phyloP scores from a whole-genome alignment of 1,140 invertebrate species.

The Bicyclus anynana region DNA sequence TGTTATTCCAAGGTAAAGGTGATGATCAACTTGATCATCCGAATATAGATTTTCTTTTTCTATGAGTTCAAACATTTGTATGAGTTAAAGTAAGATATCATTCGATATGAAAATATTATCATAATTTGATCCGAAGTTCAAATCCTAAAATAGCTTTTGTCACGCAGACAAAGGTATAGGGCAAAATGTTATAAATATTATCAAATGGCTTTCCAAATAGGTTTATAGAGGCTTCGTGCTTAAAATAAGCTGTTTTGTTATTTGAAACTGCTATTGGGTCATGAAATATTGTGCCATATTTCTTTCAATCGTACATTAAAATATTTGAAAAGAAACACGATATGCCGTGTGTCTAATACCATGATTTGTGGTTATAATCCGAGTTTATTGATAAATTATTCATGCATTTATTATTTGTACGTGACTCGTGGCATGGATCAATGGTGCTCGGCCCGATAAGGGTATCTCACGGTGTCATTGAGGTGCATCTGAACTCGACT shows the following conservation, averaged over 20 bases:
- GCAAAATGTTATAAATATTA: neutral
- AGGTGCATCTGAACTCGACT: neutral
- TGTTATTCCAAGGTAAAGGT: no score
- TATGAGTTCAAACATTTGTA: no score
- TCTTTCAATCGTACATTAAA: conserved; percentile 2
- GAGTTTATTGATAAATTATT: conserved; percentile 11
- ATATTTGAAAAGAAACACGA: conserved; percentile 13
- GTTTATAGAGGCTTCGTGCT: neutral
- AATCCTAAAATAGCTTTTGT: neutral
- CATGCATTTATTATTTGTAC: conserved; percentile 5
- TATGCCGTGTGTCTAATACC: conserved; percentile 13
- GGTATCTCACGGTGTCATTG: neutral
- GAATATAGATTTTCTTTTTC: no score
- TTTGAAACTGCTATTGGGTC: conserved; percentile 7
- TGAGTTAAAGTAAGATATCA: no score
- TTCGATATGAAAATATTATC: neutral
- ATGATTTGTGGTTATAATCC: conserved; percentile 21
- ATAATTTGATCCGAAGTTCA: neutral
- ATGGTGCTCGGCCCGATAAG: neutral
- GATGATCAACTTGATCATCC: no score
- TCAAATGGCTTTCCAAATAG: neutral
- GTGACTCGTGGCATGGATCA: neutral
- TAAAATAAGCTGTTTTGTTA: conserved; percentile 3
- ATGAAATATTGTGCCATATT: conserved; percentile 12
- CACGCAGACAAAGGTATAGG: neutral